These are phyloP conservation scores for Pitangus sulphuratus DNA, from an alignment of 2,797 vertebrate genomes.

Conservation along the genomic window DNA sequence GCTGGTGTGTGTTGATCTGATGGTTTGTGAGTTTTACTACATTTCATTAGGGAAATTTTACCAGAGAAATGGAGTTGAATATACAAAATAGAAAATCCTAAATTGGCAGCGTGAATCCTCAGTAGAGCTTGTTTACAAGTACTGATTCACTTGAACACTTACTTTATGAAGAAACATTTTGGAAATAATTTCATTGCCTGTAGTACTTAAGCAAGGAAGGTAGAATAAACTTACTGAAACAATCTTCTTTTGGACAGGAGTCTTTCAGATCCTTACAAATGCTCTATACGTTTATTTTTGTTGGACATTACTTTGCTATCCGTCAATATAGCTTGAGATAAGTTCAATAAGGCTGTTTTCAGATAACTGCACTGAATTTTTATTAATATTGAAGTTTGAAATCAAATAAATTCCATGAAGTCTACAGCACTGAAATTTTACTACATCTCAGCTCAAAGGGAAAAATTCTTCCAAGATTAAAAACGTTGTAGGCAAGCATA, in stretches of 20 bases:
- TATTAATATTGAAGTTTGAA: background rate
- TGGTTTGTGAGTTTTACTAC: constrained; percentile 74
- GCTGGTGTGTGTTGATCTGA: constrained; percentile 65
- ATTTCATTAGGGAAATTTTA: constrained; percentile 75
- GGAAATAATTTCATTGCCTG: constrained; percentile 65
- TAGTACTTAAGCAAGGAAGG: constrained; percentile 39
- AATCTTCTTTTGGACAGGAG: background rate
- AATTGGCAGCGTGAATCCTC: constrained; percentile 63
- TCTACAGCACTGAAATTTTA: background rate
- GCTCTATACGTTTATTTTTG: background rate
- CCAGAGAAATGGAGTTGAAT: constrained; percentile 56
- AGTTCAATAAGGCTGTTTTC: background rate
- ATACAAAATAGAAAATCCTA: constrained; percentile 67
- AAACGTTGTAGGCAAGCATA: accelerated
- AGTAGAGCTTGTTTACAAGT: constrained; percentile 63
- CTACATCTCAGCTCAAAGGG: background rate
- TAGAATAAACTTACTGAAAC: constrained; percentile 38
- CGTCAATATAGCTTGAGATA: background rate
- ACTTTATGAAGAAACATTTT: constrained; percentile 56
- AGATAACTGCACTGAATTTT: background rate
- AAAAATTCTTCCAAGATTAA: background rate
- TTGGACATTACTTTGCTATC: background rate
- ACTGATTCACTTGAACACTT: constrained; percentile 68
- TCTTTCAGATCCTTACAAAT: background rate
- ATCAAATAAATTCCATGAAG: background rate